These are phyloP conservation scores for Linnaemya tessellans DNA, from an alignment of 2,888 invertebrate genomes.

Conservation along the genomic window DNA sequence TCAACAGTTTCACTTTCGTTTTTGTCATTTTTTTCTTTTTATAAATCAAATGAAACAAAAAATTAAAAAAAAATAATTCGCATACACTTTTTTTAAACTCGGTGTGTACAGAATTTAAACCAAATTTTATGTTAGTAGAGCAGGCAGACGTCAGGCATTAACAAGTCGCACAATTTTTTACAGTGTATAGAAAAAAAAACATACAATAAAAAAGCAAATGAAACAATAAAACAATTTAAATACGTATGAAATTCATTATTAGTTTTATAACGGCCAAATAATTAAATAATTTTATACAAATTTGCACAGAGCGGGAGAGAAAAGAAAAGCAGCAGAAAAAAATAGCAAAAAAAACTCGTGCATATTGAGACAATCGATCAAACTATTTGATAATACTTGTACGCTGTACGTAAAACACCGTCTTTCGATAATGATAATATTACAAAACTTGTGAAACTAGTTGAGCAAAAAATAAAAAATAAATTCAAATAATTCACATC, in stretches of 20 bases:
- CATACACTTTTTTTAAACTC: slow-evolving; percentile 1
- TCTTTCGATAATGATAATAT: slow-evolving; percentile 49
- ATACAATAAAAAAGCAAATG: slow-evolving; percentile 9
- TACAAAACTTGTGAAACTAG: slow-evolving; percentile 71
- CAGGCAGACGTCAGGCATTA: slow-evolving; percentile 27
- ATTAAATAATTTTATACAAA: slow-evolving; percentile 30
- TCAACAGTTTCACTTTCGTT: slow-evolving; percentile 72
- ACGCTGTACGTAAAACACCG: background rate
- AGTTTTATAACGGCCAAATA: slow-evolving; percentile 41
- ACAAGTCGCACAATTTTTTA: slow-evolving; percentile 24
- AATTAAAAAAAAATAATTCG: slow-evolving; percentile 45
- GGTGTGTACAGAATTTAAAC: slow-evolving; percentile 66
- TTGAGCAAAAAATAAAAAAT: slow-evolving; percentile 40
- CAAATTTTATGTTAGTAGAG: slow-evolving; percentile 67
- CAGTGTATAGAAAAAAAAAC: slow-evolving; percentile 32
- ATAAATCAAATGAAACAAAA: slow-evolving; percentile 30
- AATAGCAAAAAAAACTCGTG: slow-evolving; percentile 11
- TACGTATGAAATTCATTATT: slow-evolving; percentile 45
- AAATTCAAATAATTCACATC: slow-evolving; percentile 34
- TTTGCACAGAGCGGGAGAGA: background rate
- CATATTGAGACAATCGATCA: slow-evolving; percentile 43
- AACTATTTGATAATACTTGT: slow-evolving; percentile 67
- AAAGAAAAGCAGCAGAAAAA: background rate
- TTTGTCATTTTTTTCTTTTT: slow-evolving; percentile 43
- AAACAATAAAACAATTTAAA: slow-evolving; percentile 60